These are phyloP conservation scores for Aethes cnicana DNA, from an alignment of 2,888 invertebrate species.

Conservation along the genomic window DNA sequence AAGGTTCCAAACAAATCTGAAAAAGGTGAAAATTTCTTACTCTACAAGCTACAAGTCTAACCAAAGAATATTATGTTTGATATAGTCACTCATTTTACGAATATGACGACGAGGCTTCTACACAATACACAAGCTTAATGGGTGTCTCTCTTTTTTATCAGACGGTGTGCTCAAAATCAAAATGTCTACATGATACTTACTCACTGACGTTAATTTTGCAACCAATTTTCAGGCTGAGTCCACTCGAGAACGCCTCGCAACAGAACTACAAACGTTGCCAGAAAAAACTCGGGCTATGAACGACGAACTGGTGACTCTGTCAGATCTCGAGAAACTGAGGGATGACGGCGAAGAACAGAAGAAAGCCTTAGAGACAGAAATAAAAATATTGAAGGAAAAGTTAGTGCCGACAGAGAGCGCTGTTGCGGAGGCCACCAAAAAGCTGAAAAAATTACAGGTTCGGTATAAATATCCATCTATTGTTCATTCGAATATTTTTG, in stretches of 20 bases:
- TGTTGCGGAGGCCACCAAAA: slow-evolving; percentile 71
- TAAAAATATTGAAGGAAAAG: slow-evolving; percentile 72
- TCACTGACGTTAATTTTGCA: too few relatives aligned
- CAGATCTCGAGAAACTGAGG: slow-evolving; percentile 83
- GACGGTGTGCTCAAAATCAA: too few relatives aligned
- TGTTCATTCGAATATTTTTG: neutral
- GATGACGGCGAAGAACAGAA: slow-evolving; percentile 81
- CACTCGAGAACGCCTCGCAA: slow-evolving; percentile 72
- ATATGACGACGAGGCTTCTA: too few relatives aligned
- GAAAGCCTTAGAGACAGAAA: slow-evolving; percentile 75
- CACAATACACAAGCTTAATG: too few relatives aligned
- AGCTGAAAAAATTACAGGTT: slow-evolving; percentile 80
- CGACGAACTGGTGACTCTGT: slow-evolving; percentile 82
- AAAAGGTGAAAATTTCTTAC: slow-evolving; percentile 65
- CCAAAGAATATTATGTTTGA: too few relatives aligned
- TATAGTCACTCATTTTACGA: too few relatives aligned
- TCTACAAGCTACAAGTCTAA: too few relatives aligned
- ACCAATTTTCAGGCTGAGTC: slow-evolving; percentile 67
- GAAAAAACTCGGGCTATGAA: slow-evolving; percentile 86
- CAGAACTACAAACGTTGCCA: slow-evolving; percentile 85
- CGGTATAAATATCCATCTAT: neutral
- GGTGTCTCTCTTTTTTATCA: too few relatives aligned
- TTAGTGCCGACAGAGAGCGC: slow-evolving; percentile 73
- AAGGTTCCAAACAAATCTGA: slow-evolving; percentile 84
- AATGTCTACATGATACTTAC: too few relatives aligned